Evolutionary conservation across 2,888 invertebrate genomes (phyloP).

Genomic region (Biston betularia): DNA sequence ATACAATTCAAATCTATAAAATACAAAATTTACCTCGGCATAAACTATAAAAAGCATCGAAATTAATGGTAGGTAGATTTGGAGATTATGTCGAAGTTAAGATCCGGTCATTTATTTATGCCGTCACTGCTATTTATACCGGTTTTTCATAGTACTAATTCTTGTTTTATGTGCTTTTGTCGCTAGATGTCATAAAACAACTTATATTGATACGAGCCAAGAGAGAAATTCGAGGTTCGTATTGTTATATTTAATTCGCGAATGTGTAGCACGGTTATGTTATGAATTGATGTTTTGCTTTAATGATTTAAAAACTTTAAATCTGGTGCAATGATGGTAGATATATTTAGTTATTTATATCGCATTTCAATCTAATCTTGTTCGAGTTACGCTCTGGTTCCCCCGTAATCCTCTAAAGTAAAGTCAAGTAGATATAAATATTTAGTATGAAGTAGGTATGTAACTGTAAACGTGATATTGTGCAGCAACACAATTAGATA

Average conservation of each 20-base stretch:
- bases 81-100: no score
- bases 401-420: not conserved
- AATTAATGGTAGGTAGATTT: no score
- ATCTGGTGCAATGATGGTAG: not conserved
- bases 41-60: no score
- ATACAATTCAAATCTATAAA: no score
- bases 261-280: conserved; percentile 1
- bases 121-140: no score
- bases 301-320: conserved; percentile 15
- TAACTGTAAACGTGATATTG: not conserved
- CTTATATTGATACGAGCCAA: not conserved
- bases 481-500: not conserved
- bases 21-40: no score
- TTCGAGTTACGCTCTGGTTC: conserved; percentile 3
- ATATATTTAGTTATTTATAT: not conserved
- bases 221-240: not conserved
- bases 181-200: not conserved
- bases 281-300: conserved; percentile 7
- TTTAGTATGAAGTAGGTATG: no score
- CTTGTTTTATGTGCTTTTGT: not conserved
- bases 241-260: not conserved
- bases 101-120: no score
- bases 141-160: not conserved
- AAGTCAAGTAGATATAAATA: not conserved
- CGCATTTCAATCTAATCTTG: conserved; percentile 7